These are phyloP conservation scores for Thysanoteuthis rhombus DNA, from an alignment of 2,888 invertebrate species.

Conservation along the genomic window DNA sequence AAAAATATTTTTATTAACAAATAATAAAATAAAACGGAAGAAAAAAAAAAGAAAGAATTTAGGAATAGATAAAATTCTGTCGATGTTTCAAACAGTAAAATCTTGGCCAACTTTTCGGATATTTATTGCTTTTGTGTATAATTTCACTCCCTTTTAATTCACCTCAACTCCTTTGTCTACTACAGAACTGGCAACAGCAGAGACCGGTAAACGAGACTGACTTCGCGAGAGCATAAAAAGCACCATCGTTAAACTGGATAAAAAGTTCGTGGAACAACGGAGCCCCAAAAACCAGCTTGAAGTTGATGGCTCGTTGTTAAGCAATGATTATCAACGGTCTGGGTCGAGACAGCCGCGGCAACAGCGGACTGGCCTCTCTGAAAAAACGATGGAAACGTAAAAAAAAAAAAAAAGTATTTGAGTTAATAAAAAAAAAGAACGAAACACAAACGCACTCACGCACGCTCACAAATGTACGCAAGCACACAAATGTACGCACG, in stretches of 20 bases:
- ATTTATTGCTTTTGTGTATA: background rate
- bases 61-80: background rate
- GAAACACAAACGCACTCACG: background rate
- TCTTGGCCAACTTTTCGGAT: background rate
- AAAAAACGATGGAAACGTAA: background rate
- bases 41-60: background rate
- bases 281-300: background rate
- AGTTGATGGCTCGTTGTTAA: background rate
- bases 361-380: background rate
- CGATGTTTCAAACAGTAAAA: background rate
- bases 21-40: background rate
- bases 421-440: background rate
- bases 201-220: background rate
- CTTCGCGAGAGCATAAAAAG: background rate
- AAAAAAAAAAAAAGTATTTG: background rate
- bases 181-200: background rate
- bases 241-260: background rate
- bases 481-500: no score
- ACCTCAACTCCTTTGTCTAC: background rate
- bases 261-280: background rate
- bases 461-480: no score
- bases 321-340: background rate
- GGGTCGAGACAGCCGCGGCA: background rate
- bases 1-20: slow-evolving; percentile 1
- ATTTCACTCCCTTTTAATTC: background rate